Evolutionary conservation across 2,113 vertebrate species (phyloP), one percentile per base, ranked within the genome.

Genomic region (Lepus americanus): DNA sequence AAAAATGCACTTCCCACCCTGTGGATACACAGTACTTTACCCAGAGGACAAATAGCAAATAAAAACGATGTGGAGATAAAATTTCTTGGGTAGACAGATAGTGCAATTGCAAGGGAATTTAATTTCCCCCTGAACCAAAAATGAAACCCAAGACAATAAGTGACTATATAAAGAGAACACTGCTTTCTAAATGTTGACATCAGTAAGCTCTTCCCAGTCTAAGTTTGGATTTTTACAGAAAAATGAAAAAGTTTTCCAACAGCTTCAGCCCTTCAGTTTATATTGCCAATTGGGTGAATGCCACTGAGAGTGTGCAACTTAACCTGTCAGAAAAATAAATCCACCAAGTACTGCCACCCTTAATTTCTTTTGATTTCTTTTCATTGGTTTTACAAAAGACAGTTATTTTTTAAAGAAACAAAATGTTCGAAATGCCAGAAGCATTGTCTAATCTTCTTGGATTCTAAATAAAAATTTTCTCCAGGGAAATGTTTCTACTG

Each of bases 111-210:
- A 94, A 27, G 83, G 89, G 96, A 98, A 98, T 98, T 98, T 98
- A 98, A 97, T 96, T 87, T 97, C 97, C 95, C 95, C 82, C 94
- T 92, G 95, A 98, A 97, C 89, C 66, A 39, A 97, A 97, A 97
- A 97, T 94, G 96, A 98, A 98, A 90, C 70, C 93, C 98, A 94
- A 98, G 97, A 95, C 97, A 98, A 82, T 96, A 96, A 97, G 90
- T 91, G 96, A 95, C 96, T 96, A 76, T 87, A 95, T 95, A 96
- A 96, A 96, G 95, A 95, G 95, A 94, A 96, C 94, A 92, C 63
- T 91, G 90, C 95, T 94, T 95, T 86, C 94, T 94, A 95, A 96
- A 77, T 55, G 90, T 94, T 87, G 88, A 96, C 95, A 89, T 90
- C 63, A 61, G 92, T 76, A 77, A 96, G 79, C 78, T 89, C 94